phyloP scores from a whole-genome alignment of 2,113 vertebrate species.

The Ptychochromis oligacanthus region DNA sequence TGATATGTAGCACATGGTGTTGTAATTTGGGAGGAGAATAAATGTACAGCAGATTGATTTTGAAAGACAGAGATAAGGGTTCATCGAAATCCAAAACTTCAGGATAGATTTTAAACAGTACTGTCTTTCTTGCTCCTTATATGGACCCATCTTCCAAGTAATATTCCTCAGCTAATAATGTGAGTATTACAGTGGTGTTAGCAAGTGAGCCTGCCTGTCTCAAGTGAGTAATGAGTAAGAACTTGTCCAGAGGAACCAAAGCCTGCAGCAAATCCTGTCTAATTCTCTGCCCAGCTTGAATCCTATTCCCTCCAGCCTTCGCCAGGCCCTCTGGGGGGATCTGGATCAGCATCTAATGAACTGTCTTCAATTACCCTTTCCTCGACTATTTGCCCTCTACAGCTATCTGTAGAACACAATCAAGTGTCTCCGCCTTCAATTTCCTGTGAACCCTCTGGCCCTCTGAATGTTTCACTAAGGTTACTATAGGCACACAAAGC shows the following conservation, averaged over 20 bases:
- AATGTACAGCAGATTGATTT: not conserved
- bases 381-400: conserved; percentile 60
- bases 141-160: not conserved
- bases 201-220: conserved; percentile 47
- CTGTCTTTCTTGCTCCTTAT: conserved; percentile 1
- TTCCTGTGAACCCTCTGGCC: conserved; percentile 28
- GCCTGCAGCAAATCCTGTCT: conserved; percentile 65
- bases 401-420: conserved; percentile 52
- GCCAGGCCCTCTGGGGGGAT: conserved; percentile 40
- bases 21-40: conserved; percentile 25
- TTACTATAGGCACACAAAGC: conserved; percentile 11
- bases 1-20: not conserved
- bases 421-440: conserved; percentile 43
- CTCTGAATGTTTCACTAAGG: conserved; percentile 7
- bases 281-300: conserved; percentile 64
- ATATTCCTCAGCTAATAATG: conserved; percentile 54
- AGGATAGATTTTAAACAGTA: not conserved
- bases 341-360: conserved; percentile 72
- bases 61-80: not conserved
- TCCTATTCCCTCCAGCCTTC: conserved; percentile 51
- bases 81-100: not conserved
- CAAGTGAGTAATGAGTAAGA: conserved; percentile 49
- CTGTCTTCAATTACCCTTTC: conserved; percentile 70
- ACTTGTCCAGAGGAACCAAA: conserved; percentile 47
- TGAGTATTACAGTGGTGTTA: conserved; percentile 58